phyloP scores from a whole-genome alignment of 1,140 invertebrate species.

The Drosophila watanabei region DNA sequence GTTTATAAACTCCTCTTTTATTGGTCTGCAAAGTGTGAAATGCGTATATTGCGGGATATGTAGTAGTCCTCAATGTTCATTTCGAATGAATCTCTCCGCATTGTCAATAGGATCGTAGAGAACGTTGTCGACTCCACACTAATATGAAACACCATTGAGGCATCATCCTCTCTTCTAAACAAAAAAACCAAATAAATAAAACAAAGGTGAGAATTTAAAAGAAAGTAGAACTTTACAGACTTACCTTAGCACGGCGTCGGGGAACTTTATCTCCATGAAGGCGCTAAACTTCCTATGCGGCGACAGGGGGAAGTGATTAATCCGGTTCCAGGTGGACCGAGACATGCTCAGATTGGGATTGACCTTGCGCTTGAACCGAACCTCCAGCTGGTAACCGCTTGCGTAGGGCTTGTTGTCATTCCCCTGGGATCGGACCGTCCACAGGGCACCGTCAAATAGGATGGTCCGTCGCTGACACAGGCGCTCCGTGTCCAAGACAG shows the following conservation, averaged over 20 bases:
- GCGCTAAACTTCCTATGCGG: slow-evolving; percentile 56
- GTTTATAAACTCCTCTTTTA: background rate
- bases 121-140: slow-evolving; percentile 33
- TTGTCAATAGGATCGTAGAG: slow-evolving; percentile 46
- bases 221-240: background rate
- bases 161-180: slow-evolving; percentile 29
- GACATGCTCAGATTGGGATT: slow-evolving; percentile 53
- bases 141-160: slow-evolving; percentile 46
- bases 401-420: slow-evolving; percentile 86
- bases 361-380: slow-evolving; percentile 64
- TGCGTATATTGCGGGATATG: slow-evolving; percentile 52
- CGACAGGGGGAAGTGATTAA: slow-evolving; percentile 65
- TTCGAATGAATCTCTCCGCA: slow-evolving; percentile 63
- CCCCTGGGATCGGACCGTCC: slow-evolving; percentile 89
- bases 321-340: slow-evolving; percentile 59
- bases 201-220: background rate
- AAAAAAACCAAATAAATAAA: background rate
- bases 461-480: slow-evolving; percentile 92
- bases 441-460: slow-evolving; percentile 92
- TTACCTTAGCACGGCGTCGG: slow-evolving; percentile 48
- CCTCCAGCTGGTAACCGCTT: slow-evolving; percentile 80
- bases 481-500: slow-evolving; percentile 93
- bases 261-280: slow-evolving; percentile 66
- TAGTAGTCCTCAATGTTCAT: slow-evolving; percentile 72
- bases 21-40: background rate